Conservation (phyloP, 2,888 invertebrate genomes). For the Formica aserva region DNA sequence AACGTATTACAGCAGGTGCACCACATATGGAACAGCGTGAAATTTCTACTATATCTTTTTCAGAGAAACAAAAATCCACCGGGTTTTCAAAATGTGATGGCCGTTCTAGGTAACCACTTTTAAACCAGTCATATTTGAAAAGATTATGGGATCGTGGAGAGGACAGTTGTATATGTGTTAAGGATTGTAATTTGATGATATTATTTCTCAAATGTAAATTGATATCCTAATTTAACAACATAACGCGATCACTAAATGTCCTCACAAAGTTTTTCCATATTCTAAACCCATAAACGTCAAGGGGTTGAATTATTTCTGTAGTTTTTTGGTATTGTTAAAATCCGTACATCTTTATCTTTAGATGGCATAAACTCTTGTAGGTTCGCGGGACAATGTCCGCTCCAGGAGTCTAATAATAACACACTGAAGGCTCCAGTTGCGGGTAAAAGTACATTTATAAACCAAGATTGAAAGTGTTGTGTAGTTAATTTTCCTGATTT, state of each 20-base stretch:
- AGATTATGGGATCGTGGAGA: neutral
- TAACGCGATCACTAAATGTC: neutral
- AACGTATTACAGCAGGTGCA: conserved; percentile 16
- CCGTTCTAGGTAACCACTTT: neutral
- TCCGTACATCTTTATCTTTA: neutral
- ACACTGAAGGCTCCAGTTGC: too few species aligned
- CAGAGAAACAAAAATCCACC: neutral
- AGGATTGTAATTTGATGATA: too few species aligned
- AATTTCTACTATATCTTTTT: neutral
- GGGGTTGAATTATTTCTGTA: neutral
- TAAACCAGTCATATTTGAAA: neutral
- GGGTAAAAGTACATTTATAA: too few species aligned
- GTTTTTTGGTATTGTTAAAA: neutral
- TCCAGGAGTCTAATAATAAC: too few species aligned
- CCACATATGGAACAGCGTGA: neutral
- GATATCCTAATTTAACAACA: neutral
- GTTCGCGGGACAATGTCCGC: too few species aligned
- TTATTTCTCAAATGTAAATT: too few species aligned
- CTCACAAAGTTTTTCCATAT: neutral
- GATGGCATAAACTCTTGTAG: too few species aligned
- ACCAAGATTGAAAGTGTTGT: too few species aligned
- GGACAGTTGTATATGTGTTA: neutral
- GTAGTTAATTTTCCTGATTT: too few species aligned
- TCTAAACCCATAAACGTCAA: neutral
- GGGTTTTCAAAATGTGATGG: neutral